A percentile compares a stretch with the other conserved stretches of the same genome.
These are phyloP conservation scores for Brachypalpus laphriformis DNA, from an alignment of 2,888 invertebrate species.

Conservation along the genomic window DNA sequence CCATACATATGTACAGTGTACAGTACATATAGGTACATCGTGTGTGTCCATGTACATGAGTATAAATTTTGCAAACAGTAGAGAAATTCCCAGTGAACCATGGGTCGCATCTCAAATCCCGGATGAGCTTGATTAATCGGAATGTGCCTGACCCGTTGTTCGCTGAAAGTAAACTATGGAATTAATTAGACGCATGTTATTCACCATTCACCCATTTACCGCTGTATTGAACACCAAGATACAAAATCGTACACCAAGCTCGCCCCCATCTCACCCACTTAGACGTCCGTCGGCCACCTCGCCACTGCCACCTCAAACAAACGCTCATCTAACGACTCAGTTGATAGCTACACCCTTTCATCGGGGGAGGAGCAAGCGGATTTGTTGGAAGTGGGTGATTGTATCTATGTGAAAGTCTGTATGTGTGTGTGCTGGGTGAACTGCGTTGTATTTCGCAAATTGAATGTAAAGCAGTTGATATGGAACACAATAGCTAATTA, in stretches of 20 bases:
- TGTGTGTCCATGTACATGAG: background rate
- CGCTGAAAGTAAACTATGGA: slow-evolving; percentile 75
- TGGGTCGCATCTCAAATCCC: slow-evolving; percentile 68
- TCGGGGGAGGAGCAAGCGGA: background rate
- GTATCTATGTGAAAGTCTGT: background rate
- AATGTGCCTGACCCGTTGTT: slow-evolving; percentile 68
- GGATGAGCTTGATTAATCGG: slow-evolving; percentile 74
- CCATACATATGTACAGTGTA: background rate
- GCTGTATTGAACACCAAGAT: slow-evolving; percentile 62
- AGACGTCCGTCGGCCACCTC: no score
- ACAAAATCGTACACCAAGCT: slow-evolving; percentile 30
- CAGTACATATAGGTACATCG: no score
- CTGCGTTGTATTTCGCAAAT: slow-evolving; percentile 75
- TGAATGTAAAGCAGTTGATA: slow-evolving; percentile 77
- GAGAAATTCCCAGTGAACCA: slow-evolving; percentile 48
- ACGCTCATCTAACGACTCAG: slow-evolving; percentile 50
- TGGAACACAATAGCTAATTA: slow-evolving; percentile 77
- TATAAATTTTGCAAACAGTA: slow-evolving; percentile 8
- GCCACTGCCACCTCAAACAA: slow-evolving; percentile 22
- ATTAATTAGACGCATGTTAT: slow-evolving; percentile 76
- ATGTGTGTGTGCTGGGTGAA: slow-evolving; percentile 30
- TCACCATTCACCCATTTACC: slow-evolving; percentile 65
- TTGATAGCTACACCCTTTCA: slow-evolving; percentile 69
- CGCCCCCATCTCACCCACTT: background rate
- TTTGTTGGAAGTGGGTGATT: slow-evolving; percentile 10